Conservation (phyloP, 2,888 invertebrate genomes). For the Tetropium fuscum region DNA sequence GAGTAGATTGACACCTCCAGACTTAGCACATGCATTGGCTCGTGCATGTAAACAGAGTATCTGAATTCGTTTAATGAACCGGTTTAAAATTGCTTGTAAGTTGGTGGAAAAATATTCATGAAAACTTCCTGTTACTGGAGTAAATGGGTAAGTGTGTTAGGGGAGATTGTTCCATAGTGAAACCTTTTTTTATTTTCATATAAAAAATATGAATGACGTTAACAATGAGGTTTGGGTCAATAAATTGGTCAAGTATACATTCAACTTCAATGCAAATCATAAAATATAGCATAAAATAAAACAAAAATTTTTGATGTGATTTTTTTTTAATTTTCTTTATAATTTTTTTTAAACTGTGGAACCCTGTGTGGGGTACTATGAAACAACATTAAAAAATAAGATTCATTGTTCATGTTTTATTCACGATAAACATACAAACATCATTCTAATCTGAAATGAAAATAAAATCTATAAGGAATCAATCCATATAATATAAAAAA, state of each 20-base stretch:
- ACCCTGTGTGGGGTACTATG: not conserved
- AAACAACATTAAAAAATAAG: constrained; percentile 3
- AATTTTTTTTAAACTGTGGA: not conserved
- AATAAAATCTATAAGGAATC: not conserved
- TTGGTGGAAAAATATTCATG: constrained; percentile 4
- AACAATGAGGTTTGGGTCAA: not conserved
- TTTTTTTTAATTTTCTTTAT: not conserved
- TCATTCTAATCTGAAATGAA: not conserved
- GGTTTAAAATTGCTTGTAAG: not conserved
- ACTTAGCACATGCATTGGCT: constrained; percentile 2
- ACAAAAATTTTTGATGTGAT: not conserved
- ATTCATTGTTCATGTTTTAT: not conserved
- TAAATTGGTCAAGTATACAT: not conserved
- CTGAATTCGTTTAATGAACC: constrained; percentile 3
- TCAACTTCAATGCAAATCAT: not conserved
- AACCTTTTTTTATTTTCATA: constrained; percentile 1
- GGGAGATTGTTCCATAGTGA: not conserved
- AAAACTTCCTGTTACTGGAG: constrained; percentile 1
- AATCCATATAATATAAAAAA: not conserved
- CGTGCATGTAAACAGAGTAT: not conserved
- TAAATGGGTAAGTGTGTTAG: constrained; percentile 6
- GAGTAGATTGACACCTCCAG: constrained; percentile 10
- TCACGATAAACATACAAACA: not conserved
- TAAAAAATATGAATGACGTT: not conserved
- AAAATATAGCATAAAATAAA: not conserved